Percentiles rank a stretch among this genome's conserved stretches.
phyloP scores from a whole-genome alignment of 2,888 invertebrate genomes.

The Amphipyra berbera region DNA sequence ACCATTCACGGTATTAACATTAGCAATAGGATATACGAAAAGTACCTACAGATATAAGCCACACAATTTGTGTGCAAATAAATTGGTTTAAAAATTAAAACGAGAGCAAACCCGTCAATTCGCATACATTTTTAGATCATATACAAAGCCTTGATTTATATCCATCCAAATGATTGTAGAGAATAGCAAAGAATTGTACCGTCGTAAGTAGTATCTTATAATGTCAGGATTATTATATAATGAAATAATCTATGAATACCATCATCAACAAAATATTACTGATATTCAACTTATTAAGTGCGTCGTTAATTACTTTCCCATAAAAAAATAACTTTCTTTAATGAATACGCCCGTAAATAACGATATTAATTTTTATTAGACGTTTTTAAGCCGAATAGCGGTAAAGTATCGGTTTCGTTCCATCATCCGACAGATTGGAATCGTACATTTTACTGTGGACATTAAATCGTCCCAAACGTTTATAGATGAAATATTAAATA shows the following conservation, averaged over 20 bases:
- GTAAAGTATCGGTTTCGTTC: conserved; percentile 74
- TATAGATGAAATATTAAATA: conserved; percentile 79
- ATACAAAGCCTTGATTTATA: conserved; percentile 32
- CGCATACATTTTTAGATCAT: conserved; percentile 7
- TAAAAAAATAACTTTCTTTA: conserved; percentile 68
- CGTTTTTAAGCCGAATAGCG: conserved; percentile 78
- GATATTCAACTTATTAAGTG: conserved; percentile 65
- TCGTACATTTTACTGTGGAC: conserved; percentile 72
- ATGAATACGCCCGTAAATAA: conserved; percentile 75
- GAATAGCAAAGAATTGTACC: conserved; percentile 14
- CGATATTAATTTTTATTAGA: conserved; percentile 78
- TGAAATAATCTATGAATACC: conserved; percentile 22
- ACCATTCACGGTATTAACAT: conserved; percentile 57
- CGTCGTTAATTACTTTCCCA: conserved; percentile 71
- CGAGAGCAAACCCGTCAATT: conserved; percentile 30
- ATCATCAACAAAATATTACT: conserved; percentile 42
- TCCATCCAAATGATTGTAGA: conserved; percentile 15
- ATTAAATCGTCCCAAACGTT: conserved; percentile 73
- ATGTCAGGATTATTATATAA: conserved; percentile 15
- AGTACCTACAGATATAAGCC: conserved; percentile 12
- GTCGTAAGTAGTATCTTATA: not conserved
- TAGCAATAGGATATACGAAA: conserved; percentile 9
- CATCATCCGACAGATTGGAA: conserved; percentile 72
- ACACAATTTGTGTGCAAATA: conserved; percentile 14
- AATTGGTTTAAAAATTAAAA: conserved; percentile 14